These are phyloP conservation scores for Nothoprocta perdicaria DNA, from an alignment of 2,113 vertebrate species.

Conservation along the genomic window DNA sequence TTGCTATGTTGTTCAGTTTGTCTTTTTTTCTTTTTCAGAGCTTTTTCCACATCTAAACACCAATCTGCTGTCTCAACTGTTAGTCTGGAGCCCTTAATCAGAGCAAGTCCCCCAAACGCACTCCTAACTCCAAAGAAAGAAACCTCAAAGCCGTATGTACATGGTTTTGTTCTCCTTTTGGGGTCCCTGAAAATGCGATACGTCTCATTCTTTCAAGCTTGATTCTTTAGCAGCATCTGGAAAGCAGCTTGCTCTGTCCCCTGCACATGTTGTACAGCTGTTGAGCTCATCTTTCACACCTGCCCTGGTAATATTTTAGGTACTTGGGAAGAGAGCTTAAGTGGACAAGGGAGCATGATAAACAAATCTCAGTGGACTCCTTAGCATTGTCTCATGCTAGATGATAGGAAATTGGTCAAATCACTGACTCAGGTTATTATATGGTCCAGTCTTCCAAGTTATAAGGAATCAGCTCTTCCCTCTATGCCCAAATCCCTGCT, in stretches of 20 bases:
- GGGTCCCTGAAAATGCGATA: neutral
- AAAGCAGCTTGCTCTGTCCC: neutral
- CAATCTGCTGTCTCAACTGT: neutral
- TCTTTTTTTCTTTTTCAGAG: neutral
- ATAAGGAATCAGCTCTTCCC: neutral
- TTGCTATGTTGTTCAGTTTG: neutral
- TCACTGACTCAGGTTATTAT: neutral
- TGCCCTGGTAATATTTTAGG: neutral
- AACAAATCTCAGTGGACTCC: no score
- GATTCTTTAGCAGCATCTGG: neutral
- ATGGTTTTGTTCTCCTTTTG: neutral
- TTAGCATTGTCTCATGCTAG: no score
- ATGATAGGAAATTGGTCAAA: neutral
- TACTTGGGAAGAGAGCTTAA: neutral
- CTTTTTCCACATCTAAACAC: neutral
- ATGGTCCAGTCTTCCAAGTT: neutral
- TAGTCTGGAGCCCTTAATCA: neutral
- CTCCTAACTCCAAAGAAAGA: neutral
- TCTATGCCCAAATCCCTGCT: neutral
- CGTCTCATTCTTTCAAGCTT: neutral
- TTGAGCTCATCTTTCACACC: fast-evolving
- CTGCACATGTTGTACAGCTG: neutral
- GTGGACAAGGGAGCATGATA: fast-evolving
- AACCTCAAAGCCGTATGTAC: neutral
- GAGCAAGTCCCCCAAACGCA: neutral